A percentile compares a stretch with the other conserved stretches of the same genome.
These are phyloP conservation scores for Pogonomyrmex californicus DNA, from an alignment of 1,140 invertebrate species.

Conservation along the genomic window DNA sequence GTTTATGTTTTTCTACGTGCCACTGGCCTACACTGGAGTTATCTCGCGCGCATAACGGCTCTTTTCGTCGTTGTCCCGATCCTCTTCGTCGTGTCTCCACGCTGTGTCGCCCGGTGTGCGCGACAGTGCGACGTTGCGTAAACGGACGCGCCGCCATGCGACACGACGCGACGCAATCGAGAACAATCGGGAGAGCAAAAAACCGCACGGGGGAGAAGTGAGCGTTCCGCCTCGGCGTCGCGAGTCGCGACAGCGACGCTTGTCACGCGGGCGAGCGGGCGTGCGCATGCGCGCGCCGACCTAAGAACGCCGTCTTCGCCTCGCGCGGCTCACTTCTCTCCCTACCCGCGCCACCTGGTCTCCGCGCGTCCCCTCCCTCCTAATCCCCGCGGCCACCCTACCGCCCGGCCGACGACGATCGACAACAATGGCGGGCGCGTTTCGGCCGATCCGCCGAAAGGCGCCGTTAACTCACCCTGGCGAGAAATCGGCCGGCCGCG, in stretches of 20 bases:
- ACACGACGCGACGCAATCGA: no score
- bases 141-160: neutral
- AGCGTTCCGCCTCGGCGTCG: conserved; percentile 37
- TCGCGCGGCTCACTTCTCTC: neutral
- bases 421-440: conserved; percentile 84
- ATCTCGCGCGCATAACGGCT: neutral
- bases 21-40: conserved; percentile 22
- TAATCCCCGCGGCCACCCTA: neutral
- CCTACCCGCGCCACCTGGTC: neutral
- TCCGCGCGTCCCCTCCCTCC: neutral
- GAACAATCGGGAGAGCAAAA: no score
- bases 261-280: neutral
- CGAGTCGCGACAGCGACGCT: conserved; percentile 7
- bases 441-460: conserved; percentile 79
- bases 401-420: conserved; percentile 75
- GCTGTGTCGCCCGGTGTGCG: neutral
- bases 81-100: neutral
- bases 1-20: no score
- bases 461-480: conserved; percentile 65
- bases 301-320: conserved; percentile 80
- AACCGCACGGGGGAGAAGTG: neutral
- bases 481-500: conserved; percentile 33
- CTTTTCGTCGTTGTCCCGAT: conserved; percentile 4
- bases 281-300: conserved; percentile 72
- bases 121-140: neutral